These are phyloP conservation scores for Acanthosoma haemorrhoidale DNA, from an alignment of 2,888 invertebrate genomes.

Conservation along the genomic window DNA sequence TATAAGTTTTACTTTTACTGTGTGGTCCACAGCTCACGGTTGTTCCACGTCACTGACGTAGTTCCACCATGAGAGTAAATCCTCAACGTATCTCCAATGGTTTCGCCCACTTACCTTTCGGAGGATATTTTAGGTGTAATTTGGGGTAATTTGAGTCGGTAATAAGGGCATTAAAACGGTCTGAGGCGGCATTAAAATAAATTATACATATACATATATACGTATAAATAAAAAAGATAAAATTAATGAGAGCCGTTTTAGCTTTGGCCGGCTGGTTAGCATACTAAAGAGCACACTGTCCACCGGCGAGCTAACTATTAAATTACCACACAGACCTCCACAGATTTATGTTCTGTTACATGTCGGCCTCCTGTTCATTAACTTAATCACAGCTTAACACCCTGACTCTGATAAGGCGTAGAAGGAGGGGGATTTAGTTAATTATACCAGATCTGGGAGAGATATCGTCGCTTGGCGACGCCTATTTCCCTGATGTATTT, in stretches of 20 bases:
- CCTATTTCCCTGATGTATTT: constrained; percentile 1
- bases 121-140: background rate
- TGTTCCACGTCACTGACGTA: too few relatives aligned
- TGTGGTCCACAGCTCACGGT: too few relatives aligned
- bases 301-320: background rate
- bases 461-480: background rate
- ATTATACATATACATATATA: too few relatives aligned
- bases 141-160: background rate
- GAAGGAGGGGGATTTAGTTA: background rate
- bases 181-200: too few relatives aligned
- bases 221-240: constrained; percentile 7
- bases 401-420: constrained; percentile 6
- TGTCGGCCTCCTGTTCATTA: background rate
- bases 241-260: background rate
- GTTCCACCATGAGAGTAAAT: too few relatives aligned
- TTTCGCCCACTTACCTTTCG: background rate
- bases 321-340: background rate
- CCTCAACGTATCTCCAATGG: too few relatives aligned
- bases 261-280: background rate
- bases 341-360: constrained; percentile 1
- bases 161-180: constrained; percentile 1
- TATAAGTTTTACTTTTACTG: too few relatives aligned
- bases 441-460: background rate
- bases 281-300: background rate
- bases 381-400: constrained; percentile 13